phyloP scores from a whole-genome alignment of 1,140 invertebrate genomes.

The Caenorhabditis briggsae region DNA sequence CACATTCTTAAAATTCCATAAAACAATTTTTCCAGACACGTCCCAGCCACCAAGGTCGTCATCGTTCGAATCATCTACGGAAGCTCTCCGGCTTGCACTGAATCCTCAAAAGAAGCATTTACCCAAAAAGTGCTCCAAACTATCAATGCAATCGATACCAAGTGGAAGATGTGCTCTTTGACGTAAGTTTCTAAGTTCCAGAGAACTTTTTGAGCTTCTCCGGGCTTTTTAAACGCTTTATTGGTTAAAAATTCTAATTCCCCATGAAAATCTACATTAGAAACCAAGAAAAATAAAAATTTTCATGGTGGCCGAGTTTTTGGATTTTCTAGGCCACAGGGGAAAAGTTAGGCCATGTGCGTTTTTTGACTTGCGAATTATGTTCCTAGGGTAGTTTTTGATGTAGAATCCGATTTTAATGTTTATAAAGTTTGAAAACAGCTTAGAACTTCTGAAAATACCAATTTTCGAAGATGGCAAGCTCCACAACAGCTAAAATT shows the following conservation, averaged over 20 bases:
- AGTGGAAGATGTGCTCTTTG: constrained; percentile 72
- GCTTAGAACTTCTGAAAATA: no score
- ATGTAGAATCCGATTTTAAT: no score
- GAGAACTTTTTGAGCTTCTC: constrained; percentile 64
- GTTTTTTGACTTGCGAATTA: no score
- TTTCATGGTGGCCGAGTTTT: background rate
- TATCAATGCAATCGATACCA: constrained; percentile 70
- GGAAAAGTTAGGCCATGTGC: no score
- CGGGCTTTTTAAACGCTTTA: no score
- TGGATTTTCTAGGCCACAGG: no score
- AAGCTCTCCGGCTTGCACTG: constrained; percentile 71
- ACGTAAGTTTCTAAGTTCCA: constrained; percentile 74
- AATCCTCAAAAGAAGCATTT: constrained; percentile 71
- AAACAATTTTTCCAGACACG: constrained; percentile 41
- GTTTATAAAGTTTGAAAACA: no score
- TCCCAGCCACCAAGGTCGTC: constrained; percentile 66
- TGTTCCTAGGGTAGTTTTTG: no score
- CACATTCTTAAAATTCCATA: background rate
- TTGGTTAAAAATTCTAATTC: background rate
- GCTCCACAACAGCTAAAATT: no score
- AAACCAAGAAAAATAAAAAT: no score
- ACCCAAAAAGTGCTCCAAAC: constrained; percentile 69
- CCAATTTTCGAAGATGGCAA: no score
- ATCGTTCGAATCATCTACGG: constrained; percentile 72
- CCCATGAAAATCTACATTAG: no score